These are phyloP conservation scores for Anagrus nilaparvatae DNA, from an alignment of 1,140 invertebrate genomes.

Conservation along the genomic window DNA sequence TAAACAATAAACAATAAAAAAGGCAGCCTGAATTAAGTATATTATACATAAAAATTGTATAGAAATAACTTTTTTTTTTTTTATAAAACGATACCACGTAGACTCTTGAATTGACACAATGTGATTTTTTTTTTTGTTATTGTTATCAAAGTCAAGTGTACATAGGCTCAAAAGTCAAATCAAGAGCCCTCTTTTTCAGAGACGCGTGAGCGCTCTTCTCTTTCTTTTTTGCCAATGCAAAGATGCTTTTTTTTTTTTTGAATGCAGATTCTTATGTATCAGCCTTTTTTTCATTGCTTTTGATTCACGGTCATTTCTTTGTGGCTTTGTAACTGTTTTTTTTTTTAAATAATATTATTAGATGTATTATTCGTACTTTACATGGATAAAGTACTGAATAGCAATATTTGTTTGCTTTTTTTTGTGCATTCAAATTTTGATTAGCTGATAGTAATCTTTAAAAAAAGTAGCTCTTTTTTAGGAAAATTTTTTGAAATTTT, in stretches of 20 bases:
- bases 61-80: too few species aligned
- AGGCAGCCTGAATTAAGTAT: too few species aligned
- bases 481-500: neutral
- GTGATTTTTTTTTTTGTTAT: slow-evolving; percentile 36
- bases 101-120: slow-evolving; percentile 33
- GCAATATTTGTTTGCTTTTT: neutral
- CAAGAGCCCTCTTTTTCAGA: slow-evolving; percentile 17
- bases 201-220: slow-evolving; percentile 6
- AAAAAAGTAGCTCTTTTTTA: too few species aligned
- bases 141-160: slow-evolving; percentile 33
- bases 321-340: too few species aligned
- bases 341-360: too few species aligned
- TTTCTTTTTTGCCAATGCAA: slow-evolving; percentile 17
- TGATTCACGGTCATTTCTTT: too few species aligned
- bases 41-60: too few species aligned
- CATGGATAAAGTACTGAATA: neutral
- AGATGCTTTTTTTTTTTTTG: slow-evolving; percentile 22
- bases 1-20: too few species aligned
- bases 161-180: slow-evolving; percentile 20
- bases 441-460: neutral
- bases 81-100: too few species aligned
- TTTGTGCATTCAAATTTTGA: neutral
- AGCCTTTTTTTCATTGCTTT: too few species aligned
- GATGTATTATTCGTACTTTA: too few species aligned
- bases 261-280: neutral